A percentile compares a stretch with the other conserved stretches of the same genome.
These are phyloP conservation scores for Aplochiton taeniatus DNA, from an alignment of 2,797 vertebrate species.

Conservation along the genomic window DNA sequence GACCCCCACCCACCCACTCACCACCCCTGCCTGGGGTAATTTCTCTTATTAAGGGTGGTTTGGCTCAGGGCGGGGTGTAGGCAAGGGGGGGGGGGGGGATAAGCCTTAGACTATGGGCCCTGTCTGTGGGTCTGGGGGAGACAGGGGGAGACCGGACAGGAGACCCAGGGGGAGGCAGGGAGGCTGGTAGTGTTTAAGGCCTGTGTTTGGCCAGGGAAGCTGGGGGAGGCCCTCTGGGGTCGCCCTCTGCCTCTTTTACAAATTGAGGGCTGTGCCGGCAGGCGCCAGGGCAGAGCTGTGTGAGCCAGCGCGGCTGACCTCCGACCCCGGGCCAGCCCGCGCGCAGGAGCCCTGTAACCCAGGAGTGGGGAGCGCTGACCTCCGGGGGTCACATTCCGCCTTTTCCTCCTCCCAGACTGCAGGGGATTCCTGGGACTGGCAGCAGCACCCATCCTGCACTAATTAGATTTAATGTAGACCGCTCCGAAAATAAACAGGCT, in stretches of 20 bases:
- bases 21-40: slow-evolving; percentile 66
- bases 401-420: slow-evolving; percentile 74
- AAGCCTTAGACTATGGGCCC: slow-evolving; percentile 41
- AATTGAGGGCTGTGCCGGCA: slow-evolving; percentile 81
- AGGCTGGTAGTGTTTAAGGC: slow-evolving; percentile 81
- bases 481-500: slow-evolving; percentile 75
- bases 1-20: slow-evolving; percentile 20
- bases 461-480: slow-evolving; percentile 78
- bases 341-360: slow-evolving; percentile 74
- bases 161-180: slow-evolving; percentile 50
- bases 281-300: slow-evolving; percentile 84
- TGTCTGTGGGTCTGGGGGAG: slow-evolving; percentile 54
- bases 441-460: slow-evolving; percentile 67
- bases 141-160: slow-evolving; percentile 48
- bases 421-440: slow-evolving; percentile 72
- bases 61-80: slow-evolving; percentile 37
- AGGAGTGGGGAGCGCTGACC: slow-evolving; percentile 74
- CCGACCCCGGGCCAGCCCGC: slow-evolving; percentile 77
- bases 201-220: slow-evolving; percentile 80
- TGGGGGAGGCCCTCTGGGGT: slow-evolving; percentile 74
- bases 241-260: slow-evolving; percentile 76
- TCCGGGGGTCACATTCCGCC: slow-evolving; percentile 73
- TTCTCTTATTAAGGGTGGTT: slow-evolving; percentile 72
- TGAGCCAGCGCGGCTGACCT: slow-evolving; percentile 78
- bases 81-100: slow-evolving; percentile 11